Percentiles rank a stretch among this genome's conserved stretches.
Evolutionary conservation across 2,797 vertebrate genomes (phyloP).

Genomic region (Artibeus lituratus): DNA sequence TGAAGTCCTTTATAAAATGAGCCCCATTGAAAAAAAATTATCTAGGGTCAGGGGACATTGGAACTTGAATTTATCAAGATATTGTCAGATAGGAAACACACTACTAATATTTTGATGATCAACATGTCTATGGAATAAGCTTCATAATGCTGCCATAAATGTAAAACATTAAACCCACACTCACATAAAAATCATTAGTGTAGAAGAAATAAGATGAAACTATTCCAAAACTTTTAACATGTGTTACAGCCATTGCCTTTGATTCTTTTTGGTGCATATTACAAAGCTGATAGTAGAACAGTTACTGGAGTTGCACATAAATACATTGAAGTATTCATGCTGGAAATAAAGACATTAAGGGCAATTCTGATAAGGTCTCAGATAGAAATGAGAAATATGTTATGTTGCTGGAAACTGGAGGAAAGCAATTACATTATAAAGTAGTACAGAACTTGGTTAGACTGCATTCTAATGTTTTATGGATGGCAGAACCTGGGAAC

Average conservation of each 20-base stretch:
- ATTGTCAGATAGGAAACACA: slow-evolving; percentile 38
- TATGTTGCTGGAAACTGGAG: not conserved
- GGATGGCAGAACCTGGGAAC: not conserved
- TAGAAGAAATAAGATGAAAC: slow-evolving; percentile 7
- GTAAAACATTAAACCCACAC: not conserved
- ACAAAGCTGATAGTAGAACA: not conserved
- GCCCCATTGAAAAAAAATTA: slow-evolving; percentile 45
- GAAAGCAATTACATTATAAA: not conserved
- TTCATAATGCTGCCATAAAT: slow-evolving; percentile 13
- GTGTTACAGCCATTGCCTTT: not conserved
- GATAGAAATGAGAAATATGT: not conserved
- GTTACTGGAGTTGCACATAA: not conserved
- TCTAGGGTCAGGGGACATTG: slow-evolving; percentile 34
- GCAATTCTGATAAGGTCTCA: not conserved
- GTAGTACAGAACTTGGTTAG: not conserved
- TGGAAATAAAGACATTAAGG: not conserved
- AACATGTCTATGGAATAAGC: not conserved
- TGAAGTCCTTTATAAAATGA: slow-evolving; percentile 68
- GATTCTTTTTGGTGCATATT: not conserved
- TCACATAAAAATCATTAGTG: not conserved
- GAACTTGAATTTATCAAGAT: slow-evolving; percentile 58
- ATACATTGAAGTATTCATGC: not conserved
- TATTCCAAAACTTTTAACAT: not conserved
- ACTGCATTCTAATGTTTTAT: not conserved
- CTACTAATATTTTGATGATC: slow-evolving; percentile 53